phyloP scores from a whole-genome alignment of 2,113 vertebrate genomes.

The Spheniscus mendiculus region DNA sequence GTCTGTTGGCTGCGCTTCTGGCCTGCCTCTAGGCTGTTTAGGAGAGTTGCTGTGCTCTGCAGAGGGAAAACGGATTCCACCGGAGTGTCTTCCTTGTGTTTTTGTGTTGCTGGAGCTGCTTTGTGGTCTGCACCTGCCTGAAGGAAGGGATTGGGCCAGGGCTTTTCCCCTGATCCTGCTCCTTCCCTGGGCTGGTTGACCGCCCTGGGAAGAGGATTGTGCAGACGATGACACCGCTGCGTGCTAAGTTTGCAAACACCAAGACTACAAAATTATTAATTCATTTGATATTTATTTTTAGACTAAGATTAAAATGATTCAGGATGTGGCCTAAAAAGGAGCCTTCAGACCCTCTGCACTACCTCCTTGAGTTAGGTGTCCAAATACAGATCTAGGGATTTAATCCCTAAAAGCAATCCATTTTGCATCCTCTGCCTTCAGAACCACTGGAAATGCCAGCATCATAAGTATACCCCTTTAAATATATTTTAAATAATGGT shows the following conservation, averaged over 20 bases:
- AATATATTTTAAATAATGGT: background rate
- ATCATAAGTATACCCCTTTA: background rate
- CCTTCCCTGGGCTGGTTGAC: background rate
- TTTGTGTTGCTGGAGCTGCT: background rate
- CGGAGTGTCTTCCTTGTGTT: background rate
- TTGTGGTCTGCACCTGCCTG: background rate
- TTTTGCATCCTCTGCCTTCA: background rate
- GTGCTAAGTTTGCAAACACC: background rate
- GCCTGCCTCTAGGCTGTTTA: background rate
- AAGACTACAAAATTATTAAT: background rate
- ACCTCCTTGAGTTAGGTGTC: background rate
- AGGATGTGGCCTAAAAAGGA: background rate
- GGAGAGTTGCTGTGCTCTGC: background rate
- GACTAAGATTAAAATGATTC: background rate
- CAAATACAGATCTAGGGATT: background rate
- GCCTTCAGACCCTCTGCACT: background rate
- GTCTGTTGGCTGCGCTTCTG: background rate
- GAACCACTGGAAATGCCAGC: accelerated
- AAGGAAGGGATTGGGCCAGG: background rate
- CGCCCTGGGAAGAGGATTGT: background rate
- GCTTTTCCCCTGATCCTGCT: background rate
- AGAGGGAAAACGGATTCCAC: background rate
- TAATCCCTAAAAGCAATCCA: background rate
- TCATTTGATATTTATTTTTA: background rate
- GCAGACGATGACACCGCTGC: accelerated